These are phyloP conservation scores for Zaprionus obscuricornis DNA, from an alignment of 2,888 invertebrate genomes.

Conservation along the genomic window DNA sequence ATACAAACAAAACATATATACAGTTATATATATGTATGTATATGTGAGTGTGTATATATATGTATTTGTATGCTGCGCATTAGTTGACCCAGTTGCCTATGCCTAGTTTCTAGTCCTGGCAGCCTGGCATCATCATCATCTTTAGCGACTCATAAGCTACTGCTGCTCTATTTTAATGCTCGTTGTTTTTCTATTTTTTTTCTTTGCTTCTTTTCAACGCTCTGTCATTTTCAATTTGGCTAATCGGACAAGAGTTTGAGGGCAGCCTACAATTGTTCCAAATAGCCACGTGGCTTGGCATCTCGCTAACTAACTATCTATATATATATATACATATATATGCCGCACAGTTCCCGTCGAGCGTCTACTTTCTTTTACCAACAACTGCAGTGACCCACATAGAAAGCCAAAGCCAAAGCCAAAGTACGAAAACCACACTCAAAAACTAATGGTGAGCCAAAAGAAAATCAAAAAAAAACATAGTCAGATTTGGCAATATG, in stretches of 20 bases:
- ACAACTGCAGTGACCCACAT: conserved; percentile 70
- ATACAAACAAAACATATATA: conserved; percentile 14
- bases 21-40: conserved; percentile 10
- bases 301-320: conserved; percentile 23
- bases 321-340: no score
- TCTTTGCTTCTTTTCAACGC: conserved; percentile 18
- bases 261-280: conserved; percentile 59
- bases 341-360: no score
- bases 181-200: conserved; percentile 31
- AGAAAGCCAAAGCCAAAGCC: conserved; percentile 37
- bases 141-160: conserved; percentile 52
- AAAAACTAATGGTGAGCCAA: conserved; percentile 46
- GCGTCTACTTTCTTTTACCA: conserved; percentile 21
- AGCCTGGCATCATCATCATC: conserved; percentile 47
- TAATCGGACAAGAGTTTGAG: conserved; percentile 49
- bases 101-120: background rate
- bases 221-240: conserved; percentile 74
- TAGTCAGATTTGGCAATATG: no score
- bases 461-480: conserved; percentile 13
- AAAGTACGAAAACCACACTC: conserved; percentile 43
- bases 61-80: background rate
- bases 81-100: conserved; percentile 45
- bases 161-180: conserved; percentile 41
- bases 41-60: background rate
- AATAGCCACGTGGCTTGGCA: conserved; percentile 69